These are phyloP conservation scores for Otis tarda DNA, from an alignment of 2,113 vertebrate genomes.

Conservation along the genomic window DNA sequence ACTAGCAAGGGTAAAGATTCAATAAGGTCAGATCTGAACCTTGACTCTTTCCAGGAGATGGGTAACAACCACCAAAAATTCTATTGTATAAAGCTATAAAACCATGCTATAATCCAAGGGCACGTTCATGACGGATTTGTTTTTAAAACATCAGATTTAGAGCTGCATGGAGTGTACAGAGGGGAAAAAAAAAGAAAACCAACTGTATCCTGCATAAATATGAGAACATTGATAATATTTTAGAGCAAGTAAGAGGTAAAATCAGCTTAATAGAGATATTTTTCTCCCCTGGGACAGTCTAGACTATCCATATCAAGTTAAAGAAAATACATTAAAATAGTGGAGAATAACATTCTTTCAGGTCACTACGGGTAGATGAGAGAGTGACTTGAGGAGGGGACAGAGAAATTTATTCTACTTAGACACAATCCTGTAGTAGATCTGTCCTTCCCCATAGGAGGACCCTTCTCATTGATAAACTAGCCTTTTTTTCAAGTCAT, in stretches of 20 bases:
- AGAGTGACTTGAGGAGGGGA: background rate
- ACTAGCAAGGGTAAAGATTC: background rate
- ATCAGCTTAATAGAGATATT: background rate
- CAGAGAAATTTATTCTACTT: background rate
- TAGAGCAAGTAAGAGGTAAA: background rate
- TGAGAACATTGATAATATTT: background rate
- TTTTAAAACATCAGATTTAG: background rate
- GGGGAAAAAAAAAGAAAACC: background rate
- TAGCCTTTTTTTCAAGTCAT: background rate
- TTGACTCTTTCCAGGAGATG: background rate
- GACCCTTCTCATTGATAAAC: background rate
- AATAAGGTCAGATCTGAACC: background rate
- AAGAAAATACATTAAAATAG: background rate
- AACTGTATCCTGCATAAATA: background rate
- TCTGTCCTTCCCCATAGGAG: fast-evolving
- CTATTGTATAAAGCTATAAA: background rate
- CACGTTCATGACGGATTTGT: background rate
- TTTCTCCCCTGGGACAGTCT: background rate
- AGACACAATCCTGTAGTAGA: background rate
- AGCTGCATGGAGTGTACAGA: background rate
- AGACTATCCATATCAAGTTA: background rate
- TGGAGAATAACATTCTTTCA: background rate
- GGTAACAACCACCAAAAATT: background rate
- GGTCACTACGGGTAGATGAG: background rate
- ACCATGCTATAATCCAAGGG: background rate